A percentile compares a stretch with the other conserved stretches of the same genome.
phyloP scores from a whole-genome alignment of 2,888 invertebrate genomes.

The Nomada fabriciana region DNA sequence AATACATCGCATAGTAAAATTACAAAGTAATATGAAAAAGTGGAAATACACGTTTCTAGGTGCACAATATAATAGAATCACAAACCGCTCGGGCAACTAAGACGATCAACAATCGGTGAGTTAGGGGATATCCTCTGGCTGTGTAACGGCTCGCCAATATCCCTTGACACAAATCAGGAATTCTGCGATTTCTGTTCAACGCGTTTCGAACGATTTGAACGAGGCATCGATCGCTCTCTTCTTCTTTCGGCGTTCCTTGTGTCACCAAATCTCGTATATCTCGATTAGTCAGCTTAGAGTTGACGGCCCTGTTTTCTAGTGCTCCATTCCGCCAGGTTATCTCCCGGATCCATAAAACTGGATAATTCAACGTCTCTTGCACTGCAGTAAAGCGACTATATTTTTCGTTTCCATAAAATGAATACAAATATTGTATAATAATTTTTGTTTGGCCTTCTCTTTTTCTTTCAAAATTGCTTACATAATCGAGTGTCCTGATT shows the following conservation, averaged over 20 bases:
- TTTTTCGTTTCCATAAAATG: not conserved
- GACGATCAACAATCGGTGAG: conserved; percentile 82
- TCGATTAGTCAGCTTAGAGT: conserved; percentile 28
- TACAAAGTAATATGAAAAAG: not conserved
- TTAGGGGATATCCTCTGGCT: conserved; percentile 81
- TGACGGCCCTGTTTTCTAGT: conserved; percentile 62
- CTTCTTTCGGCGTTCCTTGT: conserved; percentile 74
- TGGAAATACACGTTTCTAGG: too few relatives aligned
- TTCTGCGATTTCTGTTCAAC: conserved; percentile 51
- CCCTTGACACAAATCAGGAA: conserved; percentile 69
- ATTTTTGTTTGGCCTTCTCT: too few relatives aligned
- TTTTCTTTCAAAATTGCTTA: conserved; percentile 30
- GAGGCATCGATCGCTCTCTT: conserved; percentile 76
- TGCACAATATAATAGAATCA: not conserved
- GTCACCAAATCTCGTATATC: conserved; percentile 55
- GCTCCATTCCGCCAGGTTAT: conserved; percentile 72
- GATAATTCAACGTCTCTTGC: conserved; percentile 63
- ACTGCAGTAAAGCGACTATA: conserved; percentile 28
- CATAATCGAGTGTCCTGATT: conserved; percentile 36
- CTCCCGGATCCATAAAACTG: conserved; percentile 73
- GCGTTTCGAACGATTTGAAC: conserved; percentile 53
- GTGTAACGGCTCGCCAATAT: conserved; percentile 72
- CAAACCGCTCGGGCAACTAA: conserved; percentile 78
- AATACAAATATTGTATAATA: not conserved
- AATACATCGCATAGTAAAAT: not conserved